phyloP scores from a whole-genome alignment of 2,888 invertebrate species.

The Onchidella celtica region DNA sequence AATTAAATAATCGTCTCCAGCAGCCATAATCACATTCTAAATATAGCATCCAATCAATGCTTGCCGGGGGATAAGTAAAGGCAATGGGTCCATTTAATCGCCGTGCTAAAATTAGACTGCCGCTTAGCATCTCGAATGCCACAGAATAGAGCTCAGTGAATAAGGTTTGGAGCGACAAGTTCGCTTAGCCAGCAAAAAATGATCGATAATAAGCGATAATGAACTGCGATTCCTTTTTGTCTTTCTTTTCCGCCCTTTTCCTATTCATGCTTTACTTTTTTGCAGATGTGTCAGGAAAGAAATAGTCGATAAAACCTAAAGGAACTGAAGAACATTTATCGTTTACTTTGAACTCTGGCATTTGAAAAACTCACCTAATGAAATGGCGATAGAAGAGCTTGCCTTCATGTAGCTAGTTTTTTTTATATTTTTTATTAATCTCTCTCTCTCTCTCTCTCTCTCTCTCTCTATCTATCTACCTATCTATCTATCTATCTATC shows the following conservation, averaged over 20 bases:
- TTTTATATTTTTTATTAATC: too few relatives aligned
- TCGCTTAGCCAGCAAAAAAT: not conserved
- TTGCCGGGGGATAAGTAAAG: not conserved
- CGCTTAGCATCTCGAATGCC: too few relatives aligned
- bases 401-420: too few relatives aligned
- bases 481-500: too few relatives aligned
- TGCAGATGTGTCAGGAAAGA: not conserved
- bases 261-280: too few relatives aligned
- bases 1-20: not conserved
- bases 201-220: not conserved
- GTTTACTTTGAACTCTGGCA: too few relatives aligned
- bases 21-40: not conserved
- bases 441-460: too few relatives aligned
- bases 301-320: not conserved
- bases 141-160: not conserved
- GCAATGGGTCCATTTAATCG: not conserved
- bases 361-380: slow-evolving; percentile 3
- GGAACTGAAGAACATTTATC: too few relatives aligned
- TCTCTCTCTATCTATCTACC: too few relatives aligned
- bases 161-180: not conserved
- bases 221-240: not conserved
- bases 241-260: not conserved
- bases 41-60: not conserved
- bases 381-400: too few relatives aligned
- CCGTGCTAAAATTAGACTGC: not conserved